These are phyloP conservation scores for Drosophila sordidula DNA, from an alignment of 2,888 invertebrate species.

Conservation along the genomic window DNA sequence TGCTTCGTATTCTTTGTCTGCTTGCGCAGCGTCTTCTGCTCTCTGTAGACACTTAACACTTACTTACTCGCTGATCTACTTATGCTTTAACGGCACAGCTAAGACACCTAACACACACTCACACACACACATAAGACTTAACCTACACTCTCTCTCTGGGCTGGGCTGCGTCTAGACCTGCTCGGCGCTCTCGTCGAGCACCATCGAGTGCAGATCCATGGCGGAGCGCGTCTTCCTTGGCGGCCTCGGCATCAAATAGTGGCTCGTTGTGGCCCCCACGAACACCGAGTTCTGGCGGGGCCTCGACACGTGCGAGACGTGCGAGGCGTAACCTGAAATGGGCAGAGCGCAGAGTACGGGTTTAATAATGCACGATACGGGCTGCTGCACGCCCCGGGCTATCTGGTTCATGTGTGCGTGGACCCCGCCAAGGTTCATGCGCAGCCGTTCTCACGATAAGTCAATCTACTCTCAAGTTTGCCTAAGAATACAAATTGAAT, in stretches of 20 bases:
- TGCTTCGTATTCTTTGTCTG: background rate
- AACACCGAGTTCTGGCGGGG: constrained; percentile 94
- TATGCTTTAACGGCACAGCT: constrained; percentile 2
- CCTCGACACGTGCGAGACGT: constrained; percentile 82
- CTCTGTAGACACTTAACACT: constrained; percentile 4
- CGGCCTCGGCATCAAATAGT: constrained; percentile 89
- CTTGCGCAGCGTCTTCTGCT: background rate
- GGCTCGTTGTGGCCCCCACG: constrained; percentile 88
- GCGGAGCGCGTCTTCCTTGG: constrained; percentile 93
- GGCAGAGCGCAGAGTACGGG: background rate
- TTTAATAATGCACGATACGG: background rate
- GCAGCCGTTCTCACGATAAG: background rate
- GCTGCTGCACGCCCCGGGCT: background rate
- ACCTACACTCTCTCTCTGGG: constrained; percentile 7
- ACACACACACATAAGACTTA: constrained; percentile 6
- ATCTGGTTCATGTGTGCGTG: constrained; percentile 18
- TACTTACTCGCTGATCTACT: constrained; percentile 27
- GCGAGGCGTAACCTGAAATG: constrained; percentile 85
- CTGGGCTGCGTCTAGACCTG: constrained; percentile 72
- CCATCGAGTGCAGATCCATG: constrained; percentile 92
- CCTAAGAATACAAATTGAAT: too few species aligned
- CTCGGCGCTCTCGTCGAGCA: constrained; percentile 86
- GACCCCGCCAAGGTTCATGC: constrained; percentile 14
- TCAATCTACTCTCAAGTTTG: too few species aligned
- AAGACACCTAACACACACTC: constrained; percentile 1